Evolutionary conservation across 2,113 vertebrate species (phyloP), one percentile per base, ranked within the genome.

Genomic region (Nerophis ophidion): DNA sequence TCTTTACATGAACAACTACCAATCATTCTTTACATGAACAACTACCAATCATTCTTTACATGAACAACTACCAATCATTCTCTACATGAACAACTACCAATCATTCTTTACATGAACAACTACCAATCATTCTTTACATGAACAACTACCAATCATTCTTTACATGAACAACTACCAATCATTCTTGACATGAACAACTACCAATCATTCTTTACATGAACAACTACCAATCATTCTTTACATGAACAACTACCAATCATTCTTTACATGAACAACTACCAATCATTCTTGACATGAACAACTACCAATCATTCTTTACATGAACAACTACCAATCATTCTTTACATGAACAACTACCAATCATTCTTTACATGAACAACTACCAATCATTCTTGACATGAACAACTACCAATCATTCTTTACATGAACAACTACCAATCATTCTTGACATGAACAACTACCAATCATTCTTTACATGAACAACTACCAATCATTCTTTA

Each of bases 181-280:
- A 60, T 53, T n/a, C n/a, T n/a, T n/a, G n/a, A n/a, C n/a, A n/a
- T 53, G 55, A 34, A 61, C 13, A 19, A 2, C 26, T 12, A 13
- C 40, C 35, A 70, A 58, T 13, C 8, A 60, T 53, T n/a, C n/a
- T n/a, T n/a, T n/a, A n/a, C n/a, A n/a, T 53, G 55, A 34, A 61
- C 13, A 19, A 2, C 26, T 12, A 13, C 40, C 35, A 70, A 58
- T 13, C 8, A 60, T 53, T n/a, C n/a, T n/a, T n/a, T n/a, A n/a
- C n/a, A n/a, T 53, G 55, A 34, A 61, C 13, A 19, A 2, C 26
- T 12, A 13, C 40, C 35, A 70, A 58, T 13, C 8, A 60, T 53
- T n/a, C n/a, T n/a, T n/a, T n/a, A n/a, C n/a, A n/a, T 53, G 55
- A 34, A 61, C 13, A 19, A 2, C 26, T 12, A 13, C 40, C 35